Evolutionary conservation across 2,113 vertebrate species (phyloP), one percentile per base, ranked within the genome.

Genomic region (Noturus placidus): DNA sequence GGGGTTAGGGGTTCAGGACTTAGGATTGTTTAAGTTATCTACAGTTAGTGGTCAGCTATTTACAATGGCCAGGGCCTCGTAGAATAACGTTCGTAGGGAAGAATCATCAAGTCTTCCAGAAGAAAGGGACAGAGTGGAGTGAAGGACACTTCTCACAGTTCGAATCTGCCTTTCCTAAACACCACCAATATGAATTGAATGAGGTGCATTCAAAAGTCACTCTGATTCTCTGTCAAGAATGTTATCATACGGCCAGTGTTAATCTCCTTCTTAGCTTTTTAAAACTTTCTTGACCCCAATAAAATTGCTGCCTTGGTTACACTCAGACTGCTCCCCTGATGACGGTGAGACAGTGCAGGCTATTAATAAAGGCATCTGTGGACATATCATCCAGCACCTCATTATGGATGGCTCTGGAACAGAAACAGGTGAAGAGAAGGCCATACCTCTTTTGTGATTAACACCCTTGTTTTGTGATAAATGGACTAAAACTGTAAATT

Each of bases 221-320:
- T 80, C 52, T 89, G 85, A 2, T 84, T 59, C 6, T 22, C 61
- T 65, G 27, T 4, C 1, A 27, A 42, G n/a, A 63, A 89, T 13
- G 10, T 11, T 46, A 4, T 27, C 6, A 76, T 22, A 15, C 6
- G 11, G 1, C 50, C 7, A 1, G 4, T 46, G 9, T 72, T 30
- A 35, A 83, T 5, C 56, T 88, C 82, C 15, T 88, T 63, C 42
- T 2, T 38, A 88, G 35, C 56, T 88, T 38, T 38, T 38, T 2
- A 2, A 38, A 38, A 38, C 87, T 42, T 69, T 79, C 67, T 56
- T 88, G n/a, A 83, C 87, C 83, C 82, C 82, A 1, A 85, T 25
- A 79, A 88, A 84, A 9, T 88, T 85, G 3, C 57, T 84, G 17
- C 70, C 87, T 67, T 88, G 83, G 65, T 88, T 72, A 20, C 79